Conservation (phyloP, 2,888 invertebrate species). For the Eupelmus urozonus region DNA sequence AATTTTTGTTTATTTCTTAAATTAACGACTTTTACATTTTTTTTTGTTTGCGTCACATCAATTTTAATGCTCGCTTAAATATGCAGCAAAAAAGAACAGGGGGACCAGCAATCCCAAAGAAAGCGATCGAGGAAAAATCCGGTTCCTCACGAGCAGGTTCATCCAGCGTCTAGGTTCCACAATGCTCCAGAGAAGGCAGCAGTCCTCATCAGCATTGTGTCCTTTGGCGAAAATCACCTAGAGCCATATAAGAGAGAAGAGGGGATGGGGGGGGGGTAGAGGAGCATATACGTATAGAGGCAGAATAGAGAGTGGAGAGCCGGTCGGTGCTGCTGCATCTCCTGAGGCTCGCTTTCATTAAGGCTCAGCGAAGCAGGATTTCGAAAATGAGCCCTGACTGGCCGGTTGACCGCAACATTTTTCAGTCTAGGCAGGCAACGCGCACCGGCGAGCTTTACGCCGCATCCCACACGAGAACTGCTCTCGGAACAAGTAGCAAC, state of each 20-base stretch:
- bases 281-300: background rate
- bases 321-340: slow-evolving; percentile 35
- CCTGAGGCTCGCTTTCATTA: slow-evolving; percentile 65
- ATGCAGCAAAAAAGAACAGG: background rate
- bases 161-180: background rate
- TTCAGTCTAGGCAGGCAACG: slow-evolving; percentile 74
- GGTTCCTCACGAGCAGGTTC: slow-evolving; percentile 20
- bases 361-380: slow-evolving; percentile 66
- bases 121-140: slow-evolving; percentile 29
- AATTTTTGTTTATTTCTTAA: slow-evolving; percentile 9
- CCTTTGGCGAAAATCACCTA: slow-evolving; percentile 36
- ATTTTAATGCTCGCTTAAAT: background rate
- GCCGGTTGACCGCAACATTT: slow-evolving; percentile 74
- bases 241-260: slow-evolving; percentile 2
- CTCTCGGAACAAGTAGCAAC: slow-evolving; percentile 64
- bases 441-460: slow-evolving; percentile 65
- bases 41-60: background rate
- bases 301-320: background rate
- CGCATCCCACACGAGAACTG: slow-evolving; percentile 62
- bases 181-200: background rate
- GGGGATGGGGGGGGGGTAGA: background rate
- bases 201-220: slow-evolving; percentile 14
- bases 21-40: background rate
- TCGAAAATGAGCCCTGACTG: slow-evolving; percentile 70
- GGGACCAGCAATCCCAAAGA: background rate